Base-by-base conservation (phyloP, 53 echinoderm and acorn worm species). In the Echinometra lucunter region DNA sequence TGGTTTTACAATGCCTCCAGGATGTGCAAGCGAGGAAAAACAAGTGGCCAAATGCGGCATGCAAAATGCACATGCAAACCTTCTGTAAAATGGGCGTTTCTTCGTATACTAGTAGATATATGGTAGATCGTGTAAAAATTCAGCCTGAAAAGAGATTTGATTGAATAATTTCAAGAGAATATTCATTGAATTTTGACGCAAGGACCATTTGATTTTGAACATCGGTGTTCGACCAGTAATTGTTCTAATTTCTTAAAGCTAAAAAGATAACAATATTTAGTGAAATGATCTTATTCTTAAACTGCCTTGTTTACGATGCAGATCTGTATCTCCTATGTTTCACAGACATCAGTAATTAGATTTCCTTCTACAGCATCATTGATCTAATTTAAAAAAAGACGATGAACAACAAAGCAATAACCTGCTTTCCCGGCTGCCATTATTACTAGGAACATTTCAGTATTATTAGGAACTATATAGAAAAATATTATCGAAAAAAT, bases 1-100 rank as follows among this genome's bases (percentile, higher is more conserved):
- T 83, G 85, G 47, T 44, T 81, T 42, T 81, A 19, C 81, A 35
- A 42, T 32, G 42, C 91, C 91, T 91, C 30, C 66, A 91, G 91
- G 91, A 91, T 38, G 66, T 89, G 89, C 58, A 35, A 17, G 58
- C 23, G 6, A 40, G 25, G 40, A 42, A 91, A 91, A 91, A 91
- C 91, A 91, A 91, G 6, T 60, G 66, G 55, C 32, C 88, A 81
- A 44, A 81, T 53, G 53, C 53, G 53, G 53, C 53, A 53, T 2
- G 1, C 2, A 53, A 53, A 53, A 9, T 53, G 53, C 44, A 81
- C 81, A 81, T 42, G 81, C 44, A 21, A 72, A 16, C 2, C 53
- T 53, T 63, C 25, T 63, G 72, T 32, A 28, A 2, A 15, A 35
- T 72, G 72, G 72, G 72, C 72, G 72, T 72, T 72, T 72, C 72